These are phyloP conservation scores for Apogon hyalosoma DNA, from an alignment of 2,797 vertebrate genomes.

Conservation along the genomic window DNA sequence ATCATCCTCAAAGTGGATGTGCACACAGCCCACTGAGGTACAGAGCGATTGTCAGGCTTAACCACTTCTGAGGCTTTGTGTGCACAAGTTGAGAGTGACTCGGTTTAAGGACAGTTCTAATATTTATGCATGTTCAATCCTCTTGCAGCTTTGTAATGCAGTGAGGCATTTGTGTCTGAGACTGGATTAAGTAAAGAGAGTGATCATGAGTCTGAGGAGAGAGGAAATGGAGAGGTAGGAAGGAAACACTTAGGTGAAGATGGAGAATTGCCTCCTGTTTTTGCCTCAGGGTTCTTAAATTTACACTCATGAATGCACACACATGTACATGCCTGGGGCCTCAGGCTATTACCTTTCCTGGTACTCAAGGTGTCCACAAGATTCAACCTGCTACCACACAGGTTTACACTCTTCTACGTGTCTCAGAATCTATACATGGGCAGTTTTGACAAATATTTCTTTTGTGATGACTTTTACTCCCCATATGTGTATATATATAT, in stretches of 20 bases:
- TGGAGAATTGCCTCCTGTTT: constrained; percentile 34
- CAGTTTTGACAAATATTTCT: neutral
- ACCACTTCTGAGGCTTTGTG: constrained; percentile 36
- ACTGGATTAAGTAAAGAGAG: constrained; percentile 37
- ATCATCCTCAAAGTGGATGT: constrained; percentile 40
- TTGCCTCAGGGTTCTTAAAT: constrained; percentile 43
- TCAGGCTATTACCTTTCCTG: constrained; percentile 33
- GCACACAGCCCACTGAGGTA: constrained; percentile 22
- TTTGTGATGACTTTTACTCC: too few species aligned
- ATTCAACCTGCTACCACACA: constrained; percentile 1
- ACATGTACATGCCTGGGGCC: constrained; percentile 26
- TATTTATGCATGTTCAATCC: constrained; percentile 38
- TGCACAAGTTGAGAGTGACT: constrained; percentile 32
- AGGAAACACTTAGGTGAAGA: constrained; percentile 24
- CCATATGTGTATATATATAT: too few species aligned
- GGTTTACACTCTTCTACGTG: neutral
- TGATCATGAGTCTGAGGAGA: constrained; percentile 26
- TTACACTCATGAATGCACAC: constrained; percentile 15
- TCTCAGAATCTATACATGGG: neutral
- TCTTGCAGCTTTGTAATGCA: constrained; percentile 46
- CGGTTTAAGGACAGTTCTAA: constrained; percentile 35
- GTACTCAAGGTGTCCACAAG: constrained; percentile 4
- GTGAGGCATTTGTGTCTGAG: constrained; percentile 23
- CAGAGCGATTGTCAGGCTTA: constrained; percentile 35
- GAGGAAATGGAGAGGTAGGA: neutral